Conservation (phyloP, 2,113 vertebrate genomes). For the Martes martes region DNA sequence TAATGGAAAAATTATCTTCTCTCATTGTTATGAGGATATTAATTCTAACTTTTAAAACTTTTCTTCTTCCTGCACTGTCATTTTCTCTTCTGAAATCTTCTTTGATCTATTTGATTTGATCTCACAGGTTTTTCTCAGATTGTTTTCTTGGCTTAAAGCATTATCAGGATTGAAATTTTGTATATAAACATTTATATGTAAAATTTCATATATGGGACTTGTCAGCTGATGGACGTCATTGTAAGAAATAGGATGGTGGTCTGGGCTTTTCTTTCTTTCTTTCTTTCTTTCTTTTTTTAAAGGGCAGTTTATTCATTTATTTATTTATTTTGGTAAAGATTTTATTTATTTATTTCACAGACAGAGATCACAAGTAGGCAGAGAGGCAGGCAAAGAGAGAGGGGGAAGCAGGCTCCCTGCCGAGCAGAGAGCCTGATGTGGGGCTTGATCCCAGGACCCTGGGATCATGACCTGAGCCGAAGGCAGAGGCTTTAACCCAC, state of each 20-base stretch:
- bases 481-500: no score
- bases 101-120: not conserved
- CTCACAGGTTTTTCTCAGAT: not conserved
- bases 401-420: no score
- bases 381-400: no score
- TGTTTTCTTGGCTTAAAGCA: not conserved
- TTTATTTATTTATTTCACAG: no score
- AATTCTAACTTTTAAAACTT: not conserved
- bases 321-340: no score
- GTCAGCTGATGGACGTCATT: not conserved
- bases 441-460: no score
- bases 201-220: not conserved
- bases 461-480: no score
- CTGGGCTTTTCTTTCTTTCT: not conserved
- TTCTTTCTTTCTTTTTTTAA: no score
- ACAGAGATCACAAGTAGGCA: no score
- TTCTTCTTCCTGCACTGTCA: not conserved
- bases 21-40: not conserved
- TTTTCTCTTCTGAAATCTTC: not conserved
- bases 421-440: no score
- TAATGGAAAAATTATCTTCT: not conserved
- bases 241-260: not conserved
- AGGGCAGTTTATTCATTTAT: no score
- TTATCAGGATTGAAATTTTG: not conserved
- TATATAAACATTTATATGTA: not conserved